A percentile compares a stretch with the other conserved stretches of the same genome.
Conservation (phyloP, 2,888 invertebrate genomes). For the Scaptomyza cyrtandrae region DNA sequence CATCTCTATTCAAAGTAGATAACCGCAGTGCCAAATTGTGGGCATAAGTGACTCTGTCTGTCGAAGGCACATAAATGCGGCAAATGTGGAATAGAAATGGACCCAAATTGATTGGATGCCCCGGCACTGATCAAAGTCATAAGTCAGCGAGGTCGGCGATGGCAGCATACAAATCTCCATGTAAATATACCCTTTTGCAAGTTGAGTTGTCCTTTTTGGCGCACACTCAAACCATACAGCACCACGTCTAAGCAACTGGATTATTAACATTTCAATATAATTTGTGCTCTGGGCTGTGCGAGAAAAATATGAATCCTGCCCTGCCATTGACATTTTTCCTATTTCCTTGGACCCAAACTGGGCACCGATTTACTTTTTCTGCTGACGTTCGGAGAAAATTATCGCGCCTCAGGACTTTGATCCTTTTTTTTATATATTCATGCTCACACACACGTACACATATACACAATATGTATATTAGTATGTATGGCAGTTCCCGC, state of each 20-base stretch:
- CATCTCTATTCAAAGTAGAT: slow-evolving; percentile 44
- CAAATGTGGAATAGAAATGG: slow-evolving; percentile 41
- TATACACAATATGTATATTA: slow-evolving; percentile 15
- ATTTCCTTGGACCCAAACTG: slow-evolving; percentile 36
- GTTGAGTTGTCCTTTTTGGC: slow-evolving; percentile 67
- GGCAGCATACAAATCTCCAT: slow-evolving; percentile 75
- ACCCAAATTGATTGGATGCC: slow-evolving; percentile 63
- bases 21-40: slow-evolving; percentile 76
- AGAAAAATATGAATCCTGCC: too few relatives aligned
- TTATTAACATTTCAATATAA: slow-evolving; percentile 82
- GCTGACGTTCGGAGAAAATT: slow-evolving; percentile 76
- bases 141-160: slow-evolving; percentile 67
- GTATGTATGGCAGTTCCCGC: slow-evolving; percentile 48
- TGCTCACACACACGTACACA: slow-evolving; percentile 3
- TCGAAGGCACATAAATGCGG: slow-evolving; percentile 64
- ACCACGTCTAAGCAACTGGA: slow-evolving; percentile 79
- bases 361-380: slow-evolving; percentile 69
- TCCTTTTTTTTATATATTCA: slow-evolving; percentile 60
- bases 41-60: slow-evolving; percentile 77
- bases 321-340: slow-evolving; percentile 57
- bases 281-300: slow-evolving; percentile 60
- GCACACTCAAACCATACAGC: slow-evolving; percentile 40
- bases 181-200: slow-evolving; percentile 78
- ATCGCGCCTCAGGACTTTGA: slow-evolving; percentile 77
- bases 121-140: slow-evolving; percentile 78